Conservation (phyloP, 2,797 vertebrate species). For the Synaphobranchus kaupii region DNA sequence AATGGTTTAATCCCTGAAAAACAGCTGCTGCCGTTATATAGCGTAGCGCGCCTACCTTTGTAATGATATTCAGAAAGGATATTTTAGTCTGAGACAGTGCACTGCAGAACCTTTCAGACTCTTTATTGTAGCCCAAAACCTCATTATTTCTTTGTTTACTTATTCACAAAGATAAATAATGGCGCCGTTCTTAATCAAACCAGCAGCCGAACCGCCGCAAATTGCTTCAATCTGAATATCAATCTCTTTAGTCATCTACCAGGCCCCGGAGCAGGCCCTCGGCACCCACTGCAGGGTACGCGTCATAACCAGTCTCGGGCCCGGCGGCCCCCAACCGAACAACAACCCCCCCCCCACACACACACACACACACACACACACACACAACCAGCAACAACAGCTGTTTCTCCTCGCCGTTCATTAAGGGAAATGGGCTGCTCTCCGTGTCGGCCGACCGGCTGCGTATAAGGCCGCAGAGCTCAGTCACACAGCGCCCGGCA, state of each 20-base stretch:
- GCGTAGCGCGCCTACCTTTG: neutral
- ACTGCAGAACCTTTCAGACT: neutral
- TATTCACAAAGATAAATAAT: neutral
- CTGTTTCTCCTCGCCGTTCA: conserved; percentile 17
- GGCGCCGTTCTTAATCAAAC: neutral
- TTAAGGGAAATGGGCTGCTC: conserved; percentile 19
- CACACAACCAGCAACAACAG: neutral
- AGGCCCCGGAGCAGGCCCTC: neutral
- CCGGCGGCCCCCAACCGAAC: neutral
- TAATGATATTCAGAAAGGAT: neutral
- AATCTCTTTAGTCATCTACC: neutral
- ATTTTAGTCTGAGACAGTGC: neutral
- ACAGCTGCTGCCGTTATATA: neutral
- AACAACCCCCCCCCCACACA: neutral
- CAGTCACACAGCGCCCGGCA: conserved; percentile 33
- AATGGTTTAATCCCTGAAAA: neutral
- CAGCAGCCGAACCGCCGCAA: neutral
- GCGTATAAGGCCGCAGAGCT: neutral
- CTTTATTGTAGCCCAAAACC: neutral
- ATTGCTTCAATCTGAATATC: conserved; percentile 19
- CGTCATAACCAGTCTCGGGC: conserved; percentile 22
- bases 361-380: neutral
- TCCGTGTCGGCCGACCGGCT: neutral
- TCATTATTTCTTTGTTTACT: conserved; percentile 23
- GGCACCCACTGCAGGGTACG: neutral